Base-by-base conservation (phyloP, 2,113 vertebrate species). In the Phylloscopus trochiloides region DNA sequence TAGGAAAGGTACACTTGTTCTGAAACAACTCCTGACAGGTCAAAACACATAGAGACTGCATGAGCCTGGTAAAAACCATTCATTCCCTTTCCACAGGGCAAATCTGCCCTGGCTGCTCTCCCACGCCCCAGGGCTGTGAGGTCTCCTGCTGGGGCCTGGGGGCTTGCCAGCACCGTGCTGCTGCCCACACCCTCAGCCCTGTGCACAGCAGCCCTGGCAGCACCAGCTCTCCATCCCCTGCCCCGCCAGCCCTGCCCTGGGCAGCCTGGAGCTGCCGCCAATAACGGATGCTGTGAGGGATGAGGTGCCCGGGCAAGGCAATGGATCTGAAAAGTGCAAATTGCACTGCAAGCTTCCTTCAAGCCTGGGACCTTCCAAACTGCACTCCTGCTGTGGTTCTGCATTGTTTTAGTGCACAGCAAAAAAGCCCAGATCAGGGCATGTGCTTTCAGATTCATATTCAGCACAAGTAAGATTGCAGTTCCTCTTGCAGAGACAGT, bases 21-120 rank as follows among this genome's bases (percentile, higher is more conserved):
- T 83, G 83, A 78, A 89, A 81, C 68, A 91, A 25, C 50, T 95
- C 86, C 88, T 91, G 83, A 74, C 90, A 95, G 90, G 93, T 78
- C 51, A 67, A 70, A 94, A 92, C 93, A 96, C 83, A 91, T 32
- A 86, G 32, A 5, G 2, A 75, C 87, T 65, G 45, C 80, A 29
- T 11, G 54, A 90, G 86, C 66, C 77, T 50, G 48, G 63, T 54
- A 40, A 55, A 90, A 92, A 40, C 36, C 74, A 47, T 58, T 72
- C 62, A 42, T 47, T 66, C 58, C 13, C 74, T 29, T 31, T 63
- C 32, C 48, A 43, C 26, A 80, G 90, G 86, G 75, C 73, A 73
- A 58, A 71, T 14, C 10, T 52, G 66, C 76, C 79, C 79, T 14
- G 80, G 21, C 0, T 26, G 50, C 22, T n/a, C 38, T 13, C 71